phyloP scores from a whole-genome alignment of 2,113 vertebrate genomes.

The Pangasianodon gigas region DNA sequence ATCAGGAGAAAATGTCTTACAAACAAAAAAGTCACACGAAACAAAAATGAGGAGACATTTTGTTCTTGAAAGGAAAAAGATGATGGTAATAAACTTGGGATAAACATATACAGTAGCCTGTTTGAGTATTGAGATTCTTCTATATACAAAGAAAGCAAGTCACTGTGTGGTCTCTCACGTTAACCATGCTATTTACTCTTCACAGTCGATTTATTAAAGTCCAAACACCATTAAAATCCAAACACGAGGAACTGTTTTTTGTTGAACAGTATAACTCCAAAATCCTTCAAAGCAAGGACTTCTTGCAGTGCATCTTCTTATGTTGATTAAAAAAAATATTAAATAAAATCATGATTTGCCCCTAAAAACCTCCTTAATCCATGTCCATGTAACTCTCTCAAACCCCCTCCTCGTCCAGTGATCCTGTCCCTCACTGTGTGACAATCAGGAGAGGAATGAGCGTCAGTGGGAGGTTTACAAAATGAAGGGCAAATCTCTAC shows the following conservation, averaged over 20 bases:
- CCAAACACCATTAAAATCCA: not conserved
- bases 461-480: not conserved
- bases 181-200: not conserved
- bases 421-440: not conserved
- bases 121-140: not conserved
- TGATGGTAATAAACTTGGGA: slow-evolving; percentile 5
- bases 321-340: not conserved
- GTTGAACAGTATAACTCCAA: not conserved
- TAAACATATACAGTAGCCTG: not conserved
- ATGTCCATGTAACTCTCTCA: not conserved
- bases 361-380: not conserved
- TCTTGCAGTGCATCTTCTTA: not conserved
- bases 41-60: not conserved
- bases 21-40: slow-evolving; percentile 24
- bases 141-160: slow-evolving; percentile 10
- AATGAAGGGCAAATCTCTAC: not conserved
- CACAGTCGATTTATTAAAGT: not conserved
- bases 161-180: slow-evolving; percentile 2
- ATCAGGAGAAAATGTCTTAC: not conserved
- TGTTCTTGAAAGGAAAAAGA: not conserved
- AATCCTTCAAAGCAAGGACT: not conserved
- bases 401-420: not conserved
- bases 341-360: not conserved
- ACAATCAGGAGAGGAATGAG: not conserved
- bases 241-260: not conserved